phyloP scores from a whole-genome alignment of 2,797 vertebrate genomes.

The Psittacula echo region DNA sequence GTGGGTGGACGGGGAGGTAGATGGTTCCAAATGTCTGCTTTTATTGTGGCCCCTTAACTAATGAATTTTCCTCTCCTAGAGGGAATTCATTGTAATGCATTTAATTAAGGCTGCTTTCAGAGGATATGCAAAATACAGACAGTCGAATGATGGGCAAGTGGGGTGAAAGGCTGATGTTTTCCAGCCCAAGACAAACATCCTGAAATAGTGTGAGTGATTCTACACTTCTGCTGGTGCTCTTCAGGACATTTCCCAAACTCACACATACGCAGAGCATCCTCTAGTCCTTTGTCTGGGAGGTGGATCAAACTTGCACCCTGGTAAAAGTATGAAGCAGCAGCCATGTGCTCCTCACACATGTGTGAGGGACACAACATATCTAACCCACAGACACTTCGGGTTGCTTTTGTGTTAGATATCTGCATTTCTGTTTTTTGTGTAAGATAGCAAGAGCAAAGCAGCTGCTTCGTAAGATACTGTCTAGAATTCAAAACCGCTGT shows the following conservation, averaged over 20 bases:
- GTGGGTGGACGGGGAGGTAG: neutral
- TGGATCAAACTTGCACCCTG: neutral
- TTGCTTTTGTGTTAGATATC: neutral
- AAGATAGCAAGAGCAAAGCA: neutral
- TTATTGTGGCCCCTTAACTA: neutral
- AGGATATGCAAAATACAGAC: neutral
- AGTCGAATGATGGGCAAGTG: neutral
- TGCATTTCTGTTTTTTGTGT: neutral
- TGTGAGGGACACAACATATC: neutral
- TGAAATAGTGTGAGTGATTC: neutral
- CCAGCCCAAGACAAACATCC: neutral
- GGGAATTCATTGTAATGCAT: neutral
- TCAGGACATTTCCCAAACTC: neutral
- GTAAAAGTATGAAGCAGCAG: neutral
- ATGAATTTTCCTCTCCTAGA: neutral
- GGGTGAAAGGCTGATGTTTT: neutral
- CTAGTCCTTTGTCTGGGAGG: neutral
- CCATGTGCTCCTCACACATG: fast-evolving
- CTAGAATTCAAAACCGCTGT: neutral
- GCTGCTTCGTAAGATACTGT: fast-evolving
- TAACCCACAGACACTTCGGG: neutral
- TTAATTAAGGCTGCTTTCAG: neutral
- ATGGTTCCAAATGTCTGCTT: neutral
- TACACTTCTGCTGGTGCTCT: neutral
- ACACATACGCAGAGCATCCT: neutral